Evolutionary conservation across 2,888 invertebrate species (phyloP).

Genomic region (Sphaerophoria taeniata): DNA sequence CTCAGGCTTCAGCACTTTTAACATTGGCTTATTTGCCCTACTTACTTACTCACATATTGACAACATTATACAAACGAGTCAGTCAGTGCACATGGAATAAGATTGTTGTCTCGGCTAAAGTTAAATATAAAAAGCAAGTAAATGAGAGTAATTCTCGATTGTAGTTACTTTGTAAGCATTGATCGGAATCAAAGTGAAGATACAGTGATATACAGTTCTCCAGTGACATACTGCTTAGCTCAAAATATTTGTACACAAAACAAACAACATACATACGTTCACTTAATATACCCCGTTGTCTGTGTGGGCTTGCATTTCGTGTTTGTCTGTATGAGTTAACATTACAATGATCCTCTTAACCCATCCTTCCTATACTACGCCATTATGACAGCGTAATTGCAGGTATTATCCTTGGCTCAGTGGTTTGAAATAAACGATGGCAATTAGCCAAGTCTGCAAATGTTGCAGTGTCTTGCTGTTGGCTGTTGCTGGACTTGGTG

Average conservation of each 20-base stretch:
- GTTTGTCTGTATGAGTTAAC: background rate
- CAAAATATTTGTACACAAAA: background rate
- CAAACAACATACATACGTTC: background rate
- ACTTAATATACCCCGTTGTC: background rate
- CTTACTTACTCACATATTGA: background rate
- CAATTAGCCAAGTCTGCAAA: conserved; percentile 31
- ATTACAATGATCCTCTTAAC: background rate
- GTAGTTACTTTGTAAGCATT: conserved; percentile 35
- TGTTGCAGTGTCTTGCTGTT: background rate
- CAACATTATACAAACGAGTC: background rate
- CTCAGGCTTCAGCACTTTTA: conserved; percentile 40
- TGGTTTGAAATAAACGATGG: conserved; percentile 22
- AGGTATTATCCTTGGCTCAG: conserved; percentile 30
- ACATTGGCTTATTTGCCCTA: conserved; percentile 33
- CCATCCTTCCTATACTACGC: background rate
- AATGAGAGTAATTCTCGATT: conserved; percentile 14
- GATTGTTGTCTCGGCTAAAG: conserved; percentile 34
- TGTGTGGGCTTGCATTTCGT: background rate
- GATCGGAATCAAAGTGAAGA: conserved; percentile 11
- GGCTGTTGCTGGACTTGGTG: background rate
- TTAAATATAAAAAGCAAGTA: conserved; percentile 35
- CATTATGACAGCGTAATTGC: background rate
- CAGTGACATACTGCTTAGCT: conserved; percentile 21
- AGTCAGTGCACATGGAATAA: background rate
- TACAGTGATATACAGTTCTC: background rate